Conservation (phyloP, 2,888 invertebrate species). For the Spisula subtruncata region DNA sequence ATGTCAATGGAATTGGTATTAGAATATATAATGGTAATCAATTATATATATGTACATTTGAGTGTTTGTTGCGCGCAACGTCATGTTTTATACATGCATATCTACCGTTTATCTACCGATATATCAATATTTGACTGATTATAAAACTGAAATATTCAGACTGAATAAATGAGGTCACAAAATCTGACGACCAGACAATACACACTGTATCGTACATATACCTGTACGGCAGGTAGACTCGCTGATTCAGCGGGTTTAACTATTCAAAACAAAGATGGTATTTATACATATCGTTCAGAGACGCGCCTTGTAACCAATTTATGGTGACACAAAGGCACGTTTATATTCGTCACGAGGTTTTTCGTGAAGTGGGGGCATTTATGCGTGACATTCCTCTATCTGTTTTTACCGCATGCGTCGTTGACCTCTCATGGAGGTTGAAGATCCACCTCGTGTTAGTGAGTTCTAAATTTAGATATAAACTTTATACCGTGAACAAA, state of each 20-base stretch:
- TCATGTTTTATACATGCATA: background rate
- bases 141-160: background rate
- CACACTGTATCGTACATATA: background rate
- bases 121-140: background rate
- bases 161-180: background rate
- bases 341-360: conserved; percentile 28
- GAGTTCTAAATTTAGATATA: conserved; percentile 53
- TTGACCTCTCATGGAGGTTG: conserved; percentile 52
- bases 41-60: background rate
- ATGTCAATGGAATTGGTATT: too few species aligned
- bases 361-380: conserved; percentile 14
- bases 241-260: conserved; percentile 43
- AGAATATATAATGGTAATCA: too few species aligned
- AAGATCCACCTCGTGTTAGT: conserved; percentile 53
- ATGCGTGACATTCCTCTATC: conserved; percentile 49
- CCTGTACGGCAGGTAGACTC: conserved; percentile 37
- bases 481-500: conserved; percentile 40
- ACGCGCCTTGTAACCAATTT: conserved; percentile 5
- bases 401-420: conserved; percentile 44
- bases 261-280: conserved; percentile 47
- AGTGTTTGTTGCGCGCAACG: background rate
- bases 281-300: conserved; percentile 26
- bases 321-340: conserved; percentile 33
- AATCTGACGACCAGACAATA: background rate
- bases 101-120: background rate